A percentile compares a stretch with the other conserved stretches of the same genome.
Conservation (phyloP, 1,140 invertebrate genomes). For the Pseudomyrmex gracilis region DNA sequence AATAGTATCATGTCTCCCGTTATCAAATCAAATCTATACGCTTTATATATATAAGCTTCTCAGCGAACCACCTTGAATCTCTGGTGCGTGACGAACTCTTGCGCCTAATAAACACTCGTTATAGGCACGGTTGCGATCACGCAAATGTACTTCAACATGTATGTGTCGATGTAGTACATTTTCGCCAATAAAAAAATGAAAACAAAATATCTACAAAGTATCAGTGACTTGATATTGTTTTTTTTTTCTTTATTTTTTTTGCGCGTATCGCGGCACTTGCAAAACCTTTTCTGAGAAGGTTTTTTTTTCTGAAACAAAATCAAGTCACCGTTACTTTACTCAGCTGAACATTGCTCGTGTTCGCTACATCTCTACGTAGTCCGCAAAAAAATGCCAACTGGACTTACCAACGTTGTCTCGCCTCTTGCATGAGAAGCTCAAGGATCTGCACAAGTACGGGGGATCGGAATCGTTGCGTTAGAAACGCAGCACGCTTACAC, state of each 20-base stretch:
- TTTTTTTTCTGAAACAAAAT: background rate
- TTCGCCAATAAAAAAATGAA: constrained; percentile 29
- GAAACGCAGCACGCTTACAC: constrained; percentile 71
- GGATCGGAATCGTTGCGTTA: constrained; percentile 33
- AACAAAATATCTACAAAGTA: constrained; percentile 25
- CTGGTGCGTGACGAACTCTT: background rate
- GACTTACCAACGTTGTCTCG: constrained; percentile 48
- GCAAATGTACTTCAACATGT: constrained; percentile 13
- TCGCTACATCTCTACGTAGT: constrained; percentile 39
- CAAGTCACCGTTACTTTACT: constrained; percentile 20
- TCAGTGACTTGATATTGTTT: background rate
- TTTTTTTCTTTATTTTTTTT: background rate
- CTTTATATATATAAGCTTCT: too few relatives aligned
- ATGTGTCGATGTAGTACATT: constrained; percentile 4
- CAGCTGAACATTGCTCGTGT: constrained; percentile 23
- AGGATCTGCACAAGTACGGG: constrained; percentile 34
- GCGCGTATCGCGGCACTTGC: background rate
- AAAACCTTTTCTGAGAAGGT: background rate
- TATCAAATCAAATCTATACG: constrained; percentile 37
- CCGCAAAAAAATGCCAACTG: constrained; percentile 35
- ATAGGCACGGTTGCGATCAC: constrained; percentile 9
- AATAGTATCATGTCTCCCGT: background rate
- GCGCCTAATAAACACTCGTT: background rate
- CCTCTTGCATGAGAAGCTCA: constrained; percentile 45
- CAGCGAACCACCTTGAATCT: constrained; percentile 12